Conservation (phyloP, 2,888 invertebrate genomes). For the Pogonocherus hispidulus region DNA sequence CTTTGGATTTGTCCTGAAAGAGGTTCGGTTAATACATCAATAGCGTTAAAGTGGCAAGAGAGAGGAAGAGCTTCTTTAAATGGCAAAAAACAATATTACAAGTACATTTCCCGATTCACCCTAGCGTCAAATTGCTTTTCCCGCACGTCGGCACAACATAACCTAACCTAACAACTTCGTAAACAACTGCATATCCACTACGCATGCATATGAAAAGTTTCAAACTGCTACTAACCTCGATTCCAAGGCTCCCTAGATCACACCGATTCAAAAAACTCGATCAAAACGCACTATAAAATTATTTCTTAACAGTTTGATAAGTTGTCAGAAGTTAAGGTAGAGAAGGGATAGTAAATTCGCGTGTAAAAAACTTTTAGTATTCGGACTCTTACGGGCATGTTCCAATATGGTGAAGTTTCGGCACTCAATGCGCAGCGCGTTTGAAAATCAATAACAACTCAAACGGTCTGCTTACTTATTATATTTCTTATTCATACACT, state of each 20-base stretch:
- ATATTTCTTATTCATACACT: slow-evolving; percentile 41
- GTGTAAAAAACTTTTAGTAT: slow-evolving; percentile 63
- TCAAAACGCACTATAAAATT: slow-evolving; percentile 37
- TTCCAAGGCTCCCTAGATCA: slow-evolving; percentile 32
- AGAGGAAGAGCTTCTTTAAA: slow-evolving; percentile 7
- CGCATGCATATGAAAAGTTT: slow-evolving; percentile 55
- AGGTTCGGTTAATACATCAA: slow-evolving; percentile 38
- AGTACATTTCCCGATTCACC: slow-evolving; percentile 22
- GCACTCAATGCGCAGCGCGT: slow-evolving; percentile 52
- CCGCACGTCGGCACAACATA: slow-evolving; percentile 49
- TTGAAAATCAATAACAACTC: slow-evolving; percentile 54
- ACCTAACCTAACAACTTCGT: slow-evolving; percentile 56
- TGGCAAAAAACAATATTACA: slow-evolving; percentile 24
- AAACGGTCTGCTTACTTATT: slow-evolving; percentile 42
- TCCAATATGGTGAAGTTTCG: slow-evolving; percentile 60
- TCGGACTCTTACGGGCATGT: slow-evolving; percentile 64
- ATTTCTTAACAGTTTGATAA: slow-evolving; percentile 58
- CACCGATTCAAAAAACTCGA: slow-evolving; percentile 33
- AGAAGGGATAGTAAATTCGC: slow-evolving; percentile 62
- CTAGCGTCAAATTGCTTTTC: slow-evolving; percentile 15
- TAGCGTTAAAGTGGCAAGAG: slow-evolving; percentile 15
- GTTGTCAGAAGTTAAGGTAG: slow-evolving; percentile 61
- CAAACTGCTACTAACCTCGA: slow-evolving; percentile 50
- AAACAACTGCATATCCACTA: slow-evolving; percentile 55
- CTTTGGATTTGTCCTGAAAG: neutral